Base-by-base conservation (phyloP, 2,797 vertebrate species). In the Molossus alvarezi region DNA sequence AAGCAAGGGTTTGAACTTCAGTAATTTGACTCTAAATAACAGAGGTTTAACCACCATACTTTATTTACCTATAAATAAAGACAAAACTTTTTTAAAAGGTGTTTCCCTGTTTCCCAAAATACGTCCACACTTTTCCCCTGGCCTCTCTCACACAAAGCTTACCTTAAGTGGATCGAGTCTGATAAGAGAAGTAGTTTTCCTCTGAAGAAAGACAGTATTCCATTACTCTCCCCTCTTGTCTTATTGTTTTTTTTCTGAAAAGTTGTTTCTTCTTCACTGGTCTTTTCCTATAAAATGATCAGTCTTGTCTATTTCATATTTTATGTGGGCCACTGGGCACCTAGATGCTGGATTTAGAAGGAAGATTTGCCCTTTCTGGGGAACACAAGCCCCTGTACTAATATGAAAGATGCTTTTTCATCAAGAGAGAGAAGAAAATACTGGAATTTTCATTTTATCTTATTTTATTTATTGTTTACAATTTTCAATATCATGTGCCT, bases 171-270 rank as follows among this genome's bases (percentile, higher is more conserved):
- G 83, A 64, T 80, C 77, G 82, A 71, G 62, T 85, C 41, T 79
- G 53, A 64, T 77, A 82, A 94, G 69, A 88, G 67, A 92, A 93
- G 64, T 62, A 51, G 14, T 82, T 95, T 92, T 97, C 41, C 71
- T 95, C 77, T 92, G 67, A 90, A 96, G 81, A 90, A 88, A 82
- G 20, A 41, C 27, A 62, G 53, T 51, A 20, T 93, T 69, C 33
- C 12, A 14, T 83, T 29, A 60, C 37, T 64, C n/a, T n/a, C 4
- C 64, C 20, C 41, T 91, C 72, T n/a, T 27, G 64, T 64, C 55
- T 53, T 53, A 71, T 18, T 55, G 9, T 65, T 89, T 69, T 37
- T 41, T 41, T 83, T 82, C 21, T 64, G 57, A 82, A 90, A 84
- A 48, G 37, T 62, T 20, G 17, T 91, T 73, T 90, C 65, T 73